Evolutionary conservation across 2,888 invertebrate genomes (phyloP), one percentile per base, ranked within the genome.

Genomic region (Lasioglossum marginatum): DNA sequence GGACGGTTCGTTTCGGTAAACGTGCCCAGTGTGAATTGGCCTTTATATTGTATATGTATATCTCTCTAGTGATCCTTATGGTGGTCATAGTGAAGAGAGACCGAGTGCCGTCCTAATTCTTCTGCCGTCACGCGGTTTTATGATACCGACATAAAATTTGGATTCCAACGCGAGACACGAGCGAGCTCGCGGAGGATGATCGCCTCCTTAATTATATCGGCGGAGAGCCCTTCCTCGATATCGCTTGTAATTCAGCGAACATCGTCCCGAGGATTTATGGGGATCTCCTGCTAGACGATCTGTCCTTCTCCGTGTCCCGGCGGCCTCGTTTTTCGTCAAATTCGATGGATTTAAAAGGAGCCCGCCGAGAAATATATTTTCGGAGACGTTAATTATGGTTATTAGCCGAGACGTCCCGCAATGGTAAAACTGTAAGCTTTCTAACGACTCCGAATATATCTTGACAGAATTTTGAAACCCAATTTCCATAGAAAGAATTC

Each of bases 111-210:
- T 94, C 94, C 94, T 94, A 94, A 94, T 94, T 94, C 94, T 94
- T 93, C 92, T 93, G 93, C 94, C 94, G 94, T 94, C 94, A 94
- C 93, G 93, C 94, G 93, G 94, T 93, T 92, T 94, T 94, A 94
- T 93, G 94, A 94, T 93, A 94, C 94, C 93, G 94, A 94, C 94
- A 94, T 94, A 94, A 94, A 94, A 93, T 94, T 93, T 93, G 93
- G 93, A 94, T 94, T 94, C 94, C 94, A 92, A 88, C 91, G 91
- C 91, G 89, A 86, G 91, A 91, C 90, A 90, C 92, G 90, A 91
- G 89, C 89, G 81, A 85, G 88, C 82, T 81, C 83, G 88, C 85
- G 88, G 85, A 91, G 82, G 90, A 90, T 87, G 88, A 91, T 89
- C 91, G 87, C 83, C 89, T 92, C 93, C 93, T 94, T 94, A 94